Conservation (phyloP, 2,888 invertebrate species). For the Pollenia amentaria region DNA sequence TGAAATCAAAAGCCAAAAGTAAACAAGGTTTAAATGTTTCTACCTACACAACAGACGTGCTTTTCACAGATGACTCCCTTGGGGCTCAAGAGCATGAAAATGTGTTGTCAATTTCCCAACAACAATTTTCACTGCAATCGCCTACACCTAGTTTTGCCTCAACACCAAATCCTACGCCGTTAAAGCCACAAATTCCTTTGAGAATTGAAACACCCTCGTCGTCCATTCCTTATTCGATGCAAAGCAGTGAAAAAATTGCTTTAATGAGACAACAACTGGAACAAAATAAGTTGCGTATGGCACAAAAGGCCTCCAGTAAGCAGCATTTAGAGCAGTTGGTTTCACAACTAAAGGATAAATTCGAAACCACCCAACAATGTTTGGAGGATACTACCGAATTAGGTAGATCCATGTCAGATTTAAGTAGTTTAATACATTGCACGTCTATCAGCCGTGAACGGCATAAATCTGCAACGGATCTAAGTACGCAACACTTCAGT, state of each 20-base stretch:
- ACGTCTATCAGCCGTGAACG: slow-evolving; percentile 78
- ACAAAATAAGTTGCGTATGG: slow-evolving; percentile 86
- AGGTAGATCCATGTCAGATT: slow-evolving; percentile 84
- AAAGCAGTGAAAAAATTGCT: slow-evolving; percentile 86
- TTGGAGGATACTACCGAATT: slow-evolving; percentile 81
- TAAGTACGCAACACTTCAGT: slow-evolving; percentile 79
- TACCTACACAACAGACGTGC: slow-evolving; percentile 31
- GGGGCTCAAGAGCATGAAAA: slow-evolving; percentile 20
- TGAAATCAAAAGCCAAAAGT: slow-evolving; percentile 80
- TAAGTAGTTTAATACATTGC: slow-evolving; percentile 77
- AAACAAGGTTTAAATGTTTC: slow-evolving; percentile 76
- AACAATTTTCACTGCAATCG: slow-evolving; percentile 31
- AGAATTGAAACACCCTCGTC: slow-evolving; percentile 42
- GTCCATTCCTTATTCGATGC: slow-evolving; percentile 76
- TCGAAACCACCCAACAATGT: slow-evolving; percentile 85
- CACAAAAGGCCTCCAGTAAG: slow-evolving; percentile 85
- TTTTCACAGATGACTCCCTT: slow-evolving; percentile 34
- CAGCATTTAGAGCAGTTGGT: slow-evolving; percentile 86
- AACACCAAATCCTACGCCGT: slow-evolving; percentile 63
- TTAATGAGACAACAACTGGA: slow-evolving; percentile 86
- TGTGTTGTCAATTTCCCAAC: slow-evolving; percentile 24
- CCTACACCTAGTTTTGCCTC: slow-evolving; percentile 44
- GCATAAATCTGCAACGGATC: slow-evolving; percentile 82
- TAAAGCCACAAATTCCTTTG: slow-evolving; percentile 52
- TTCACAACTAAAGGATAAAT: slow-evolving; percentile 85